These are phyloP conservation scores for Hydrocynus forskahlii DNA, from an alignment of 2,797 vertebrate genomes.

Conservation along the genomic window DNA sequence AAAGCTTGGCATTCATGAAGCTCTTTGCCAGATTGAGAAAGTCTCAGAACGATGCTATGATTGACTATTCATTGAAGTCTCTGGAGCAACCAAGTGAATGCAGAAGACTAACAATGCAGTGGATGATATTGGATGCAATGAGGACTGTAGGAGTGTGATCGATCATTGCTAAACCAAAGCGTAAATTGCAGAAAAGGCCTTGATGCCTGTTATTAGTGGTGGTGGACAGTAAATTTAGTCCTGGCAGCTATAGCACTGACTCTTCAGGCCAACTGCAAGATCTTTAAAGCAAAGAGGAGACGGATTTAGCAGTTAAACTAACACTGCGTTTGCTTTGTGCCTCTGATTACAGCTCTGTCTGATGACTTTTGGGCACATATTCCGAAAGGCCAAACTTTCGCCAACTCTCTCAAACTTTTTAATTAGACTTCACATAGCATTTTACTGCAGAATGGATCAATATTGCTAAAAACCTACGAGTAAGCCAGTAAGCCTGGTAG, in stretches of 20 bases:
- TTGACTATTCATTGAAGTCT: background rate
- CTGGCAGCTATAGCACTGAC: background rate
- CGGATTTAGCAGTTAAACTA: background rate
- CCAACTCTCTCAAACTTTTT: constrained; percentile 27
- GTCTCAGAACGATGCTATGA: background rate
- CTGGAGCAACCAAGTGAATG: background rate
- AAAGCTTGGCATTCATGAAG: too few relatives aligned
- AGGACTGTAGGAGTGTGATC: background rate
- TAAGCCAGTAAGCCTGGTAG: constrained; percentile 41
- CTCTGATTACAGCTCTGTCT: background rate
- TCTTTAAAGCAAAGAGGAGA: background rate
- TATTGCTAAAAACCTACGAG: constrained; percentile 28
- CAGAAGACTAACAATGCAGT: background rate
- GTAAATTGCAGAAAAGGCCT: background rate
- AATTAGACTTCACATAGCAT: constrained; percentile 46
- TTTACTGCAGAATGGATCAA: constrained; percentile 36
- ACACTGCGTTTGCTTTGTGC: background rate
- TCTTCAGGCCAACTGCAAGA: background rate
- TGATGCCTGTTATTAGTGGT: background rate
- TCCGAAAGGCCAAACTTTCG: constrained; percentile 4
- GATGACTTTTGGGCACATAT: background rate
- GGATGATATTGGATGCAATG: background rate
- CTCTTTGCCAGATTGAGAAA: too few relatives aligned
- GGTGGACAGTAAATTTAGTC: background rate
- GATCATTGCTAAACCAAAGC: background rate